Evolutionary conservation across 2,888 invertebrate species (phyloP).

Genomic region (Podabrus alpinus): DNA sequence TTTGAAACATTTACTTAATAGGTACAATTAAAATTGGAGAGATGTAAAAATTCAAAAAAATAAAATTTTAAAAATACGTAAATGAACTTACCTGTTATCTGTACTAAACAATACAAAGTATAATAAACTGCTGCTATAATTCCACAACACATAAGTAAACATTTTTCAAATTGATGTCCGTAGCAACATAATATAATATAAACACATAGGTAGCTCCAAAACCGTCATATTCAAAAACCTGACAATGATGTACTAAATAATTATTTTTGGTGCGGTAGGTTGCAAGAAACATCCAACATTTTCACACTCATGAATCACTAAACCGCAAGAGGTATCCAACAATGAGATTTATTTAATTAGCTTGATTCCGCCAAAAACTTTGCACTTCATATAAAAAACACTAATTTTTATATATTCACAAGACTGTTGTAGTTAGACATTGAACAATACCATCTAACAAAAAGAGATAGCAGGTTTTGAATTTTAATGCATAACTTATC

Average conservation of each 20-base stretch:
- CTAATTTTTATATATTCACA: neutral
- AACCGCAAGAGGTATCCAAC: neutral
- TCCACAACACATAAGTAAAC: conserved; percentile 8
- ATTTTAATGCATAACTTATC: conserved; percentile 25
- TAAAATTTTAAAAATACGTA: neutral
- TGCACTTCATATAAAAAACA: neutral
- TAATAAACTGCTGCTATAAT: conserved; percentile 5
- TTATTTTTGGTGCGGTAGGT: neutral
- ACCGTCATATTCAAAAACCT: neutral
- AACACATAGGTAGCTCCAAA: neutral
- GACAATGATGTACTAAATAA: neutral
- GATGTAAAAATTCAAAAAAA: neutral
- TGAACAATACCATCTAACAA: neutral
- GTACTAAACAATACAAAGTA: conserved; percentile 2
- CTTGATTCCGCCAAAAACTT: neutral
- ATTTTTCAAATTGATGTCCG: conserved; percentile 6
- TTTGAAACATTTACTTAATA: neutral
- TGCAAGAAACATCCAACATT: neutral
- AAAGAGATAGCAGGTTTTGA: conserved; percentile 9
- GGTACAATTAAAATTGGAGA: neutral
- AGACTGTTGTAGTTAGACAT: neutral
- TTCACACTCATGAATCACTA: neutral
- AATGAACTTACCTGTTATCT: conserved; percentile 12
- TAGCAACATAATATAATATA: neutral
- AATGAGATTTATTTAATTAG: neutral